Conservation (phyloP, 2,113 vertebrate species). For the Jaculus jaculus region DNA sequence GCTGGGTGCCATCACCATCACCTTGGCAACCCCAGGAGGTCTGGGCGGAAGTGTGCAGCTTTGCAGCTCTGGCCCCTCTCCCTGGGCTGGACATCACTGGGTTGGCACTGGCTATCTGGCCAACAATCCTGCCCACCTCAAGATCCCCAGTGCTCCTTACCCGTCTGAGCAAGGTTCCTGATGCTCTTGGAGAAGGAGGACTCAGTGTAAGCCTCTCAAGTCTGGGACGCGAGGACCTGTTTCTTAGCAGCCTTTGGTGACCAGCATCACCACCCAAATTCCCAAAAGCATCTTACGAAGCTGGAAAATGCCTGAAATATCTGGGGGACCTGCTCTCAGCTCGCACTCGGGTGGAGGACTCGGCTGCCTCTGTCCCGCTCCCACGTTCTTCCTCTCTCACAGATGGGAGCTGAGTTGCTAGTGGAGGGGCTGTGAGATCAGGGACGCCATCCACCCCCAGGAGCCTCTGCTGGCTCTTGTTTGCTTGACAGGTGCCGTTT, state of each 20-base stretch:
- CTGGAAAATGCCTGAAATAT: not conserved
- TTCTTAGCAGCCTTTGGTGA: not conserved
- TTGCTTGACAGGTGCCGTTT: not conserved
- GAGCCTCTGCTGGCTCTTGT: not conserved
- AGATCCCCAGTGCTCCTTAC: no score
- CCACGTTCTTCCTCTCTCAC: not conserved
- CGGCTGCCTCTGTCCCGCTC: accelerated
- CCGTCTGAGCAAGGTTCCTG: not conserved
- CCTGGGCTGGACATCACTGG: not conserved
- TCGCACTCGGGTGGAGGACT: accelerated
- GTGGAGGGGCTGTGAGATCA: no score
- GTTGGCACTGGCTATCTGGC: not conserved
- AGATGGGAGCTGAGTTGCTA: not conserved
- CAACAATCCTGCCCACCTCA: accelerated
- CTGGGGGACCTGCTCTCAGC: not conserved
- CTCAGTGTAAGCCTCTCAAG: not conserved
- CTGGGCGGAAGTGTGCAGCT: accelerated
- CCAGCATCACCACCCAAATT: not conserved
- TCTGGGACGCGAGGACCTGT: not conserved
- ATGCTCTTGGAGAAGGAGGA: accelerated
- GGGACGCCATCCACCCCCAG: not conserved
- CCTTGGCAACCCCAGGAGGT: slow-evolving; percentile 81
- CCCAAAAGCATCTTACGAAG: not conserved
- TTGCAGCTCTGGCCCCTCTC: not conserved
- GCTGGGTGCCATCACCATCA: slow-evolving; percentile 83